These are phyloP conservation scores for Varanus salvator DNA, from an alignment of 2,113 vertebrate species.

Conservation along the genomic window DNA sequence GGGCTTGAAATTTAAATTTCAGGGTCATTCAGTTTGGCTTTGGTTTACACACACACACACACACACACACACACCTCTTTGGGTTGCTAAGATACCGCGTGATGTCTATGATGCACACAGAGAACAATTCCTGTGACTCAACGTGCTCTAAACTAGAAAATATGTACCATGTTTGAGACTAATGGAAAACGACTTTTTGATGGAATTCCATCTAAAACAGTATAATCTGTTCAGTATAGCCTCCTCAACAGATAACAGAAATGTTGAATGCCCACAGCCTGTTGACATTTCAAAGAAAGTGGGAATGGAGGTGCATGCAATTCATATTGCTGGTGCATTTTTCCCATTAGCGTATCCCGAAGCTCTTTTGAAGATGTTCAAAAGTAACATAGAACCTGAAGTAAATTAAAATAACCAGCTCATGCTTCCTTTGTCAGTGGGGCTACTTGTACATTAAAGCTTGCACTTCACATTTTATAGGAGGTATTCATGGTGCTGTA, in stretches of 20 bases:
- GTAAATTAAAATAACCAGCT: slow-evolving; percentile 1
- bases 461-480: too few species aligned
- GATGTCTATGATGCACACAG: slow-evolving; percentile 43
- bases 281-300: slow-evolving; percentile 14
- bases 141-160: slow-evolving; percentile 39
- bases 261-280: accelerated
- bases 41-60: not conserved
- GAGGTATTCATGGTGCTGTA: too few species aligned
- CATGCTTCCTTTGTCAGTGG: too few species aligned
- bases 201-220: slow-evolving; percentile 9
- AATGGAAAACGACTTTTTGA: slow-evolving; percentile 39
- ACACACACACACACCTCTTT: not conserved
- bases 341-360: not conserved
- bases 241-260: slow-evolving; percentile 19
- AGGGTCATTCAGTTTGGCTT: not conserved
- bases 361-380: slow-evolving; percentile 17
- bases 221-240: slow-evolving; percentile 12
- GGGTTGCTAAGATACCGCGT: slow-evolving; percentile 58
- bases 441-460: too few species aligned
- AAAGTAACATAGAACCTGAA: not conserved
- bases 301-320: not conserved
- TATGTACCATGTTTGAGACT: not conserved
- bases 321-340: not conserved
- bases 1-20: slow-evolving; percentile 17
- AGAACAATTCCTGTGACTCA: slow-evolving; percentile 22